phyloP scores from a whole-genome alignment of 2,113 vertebrate species.

The Brachyhypopomus occidentalis region DNA sequence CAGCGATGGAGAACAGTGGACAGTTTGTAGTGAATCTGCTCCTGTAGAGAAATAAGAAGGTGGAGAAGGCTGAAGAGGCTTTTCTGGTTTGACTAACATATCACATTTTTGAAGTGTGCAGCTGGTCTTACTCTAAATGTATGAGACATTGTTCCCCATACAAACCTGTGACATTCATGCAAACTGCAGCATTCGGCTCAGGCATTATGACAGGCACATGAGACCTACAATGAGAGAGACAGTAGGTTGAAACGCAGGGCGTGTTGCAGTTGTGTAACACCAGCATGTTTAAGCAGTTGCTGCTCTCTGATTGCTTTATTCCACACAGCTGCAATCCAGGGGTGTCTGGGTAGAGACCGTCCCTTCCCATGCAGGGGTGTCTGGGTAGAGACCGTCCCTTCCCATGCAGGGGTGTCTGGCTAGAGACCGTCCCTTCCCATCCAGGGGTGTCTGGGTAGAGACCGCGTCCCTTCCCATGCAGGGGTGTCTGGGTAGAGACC shows the following conservation, averaged over 20 bases:
- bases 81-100: constrained; percentile 32
- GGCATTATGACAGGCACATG: no score
- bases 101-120: constrained; percentile 1
- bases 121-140: neutral
- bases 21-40: no score
- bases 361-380: no score
- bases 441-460: no score
- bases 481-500: neutral
- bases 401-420: neutral
- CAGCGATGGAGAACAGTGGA: neutral
- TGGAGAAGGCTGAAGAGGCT: neutral
- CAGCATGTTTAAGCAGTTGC: neutral
- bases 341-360: neutral
- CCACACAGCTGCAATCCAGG: neutral
- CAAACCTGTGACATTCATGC: neutral
- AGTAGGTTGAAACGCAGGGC: neutral
- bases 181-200: no score
- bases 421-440: no score
- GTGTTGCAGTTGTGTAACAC: neutral
- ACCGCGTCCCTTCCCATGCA: no score
- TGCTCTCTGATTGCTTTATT: constrained; percentile 4
- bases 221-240: neutral
- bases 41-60: neutral
- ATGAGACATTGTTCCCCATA: neutral
- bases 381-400: no score